Percentiles rank a stretch among this genome's conserved stretches.
Conservation (phyloP, 53 echinoderm and acorn worm genomes). For the Holothuria leucospilota region DNA sequence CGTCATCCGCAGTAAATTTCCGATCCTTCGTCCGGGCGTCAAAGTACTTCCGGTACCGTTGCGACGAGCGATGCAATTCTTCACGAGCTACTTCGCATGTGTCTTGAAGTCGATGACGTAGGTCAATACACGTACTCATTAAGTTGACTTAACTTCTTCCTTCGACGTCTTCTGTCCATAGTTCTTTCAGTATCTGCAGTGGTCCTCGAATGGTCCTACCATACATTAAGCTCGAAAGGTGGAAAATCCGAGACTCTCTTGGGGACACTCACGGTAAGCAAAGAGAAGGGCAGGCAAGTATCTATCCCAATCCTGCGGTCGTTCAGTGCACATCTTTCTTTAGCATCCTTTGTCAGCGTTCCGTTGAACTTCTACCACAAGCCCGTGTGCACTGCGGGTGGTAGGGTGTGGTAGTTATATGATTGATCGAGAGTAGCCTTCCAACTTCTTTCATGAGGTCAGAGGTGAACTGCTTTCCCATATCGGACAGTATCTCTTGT, state of each 20-base stretch:
- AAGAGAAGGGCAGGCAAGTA: too few species aligned
- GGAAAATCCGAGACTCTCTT: too few species aligned
- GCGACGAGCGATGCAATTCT: not conserved
- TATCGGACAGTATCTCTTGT: not conserved
- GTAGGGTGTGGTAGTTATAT: not conserved
- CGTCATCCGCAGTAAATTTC: too few species aligned
- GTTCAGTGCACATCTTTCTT: not conserved
- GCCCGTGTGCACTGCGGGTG: too few species aligned
- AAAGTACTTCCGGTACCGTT: too few species aligned
- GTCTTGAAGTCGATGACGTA: not conserved
- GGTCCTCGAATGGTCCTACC: not conserved
- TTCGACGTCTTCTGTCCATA: slow-evolving; percentile 2
- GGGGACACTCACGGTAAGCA: not conserved
- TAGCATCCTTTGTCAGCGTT: not conserved
- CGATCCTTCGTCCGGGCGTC: too few species aligned
- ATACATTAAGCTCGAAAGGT: too few species aligned
- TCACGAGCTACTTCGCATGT: not conserved
- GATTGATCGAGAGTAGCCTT: not conserved
- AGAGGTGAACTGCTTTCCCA: slow-evolving; percentile 13
- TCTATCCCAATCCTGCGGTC: too few species aligned
- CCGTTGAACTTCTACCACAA: too few species aligned
- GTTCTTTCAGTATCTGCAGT: not conserved
- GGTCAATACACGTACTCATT: not conserved
- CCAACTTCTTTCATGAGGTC: not conserved
- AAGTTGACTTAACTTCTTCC: not conserved